Base-by-base conservation (phyloP, 2,888 invertebrate genomes). In the Pterostichus madidus region DNA sequence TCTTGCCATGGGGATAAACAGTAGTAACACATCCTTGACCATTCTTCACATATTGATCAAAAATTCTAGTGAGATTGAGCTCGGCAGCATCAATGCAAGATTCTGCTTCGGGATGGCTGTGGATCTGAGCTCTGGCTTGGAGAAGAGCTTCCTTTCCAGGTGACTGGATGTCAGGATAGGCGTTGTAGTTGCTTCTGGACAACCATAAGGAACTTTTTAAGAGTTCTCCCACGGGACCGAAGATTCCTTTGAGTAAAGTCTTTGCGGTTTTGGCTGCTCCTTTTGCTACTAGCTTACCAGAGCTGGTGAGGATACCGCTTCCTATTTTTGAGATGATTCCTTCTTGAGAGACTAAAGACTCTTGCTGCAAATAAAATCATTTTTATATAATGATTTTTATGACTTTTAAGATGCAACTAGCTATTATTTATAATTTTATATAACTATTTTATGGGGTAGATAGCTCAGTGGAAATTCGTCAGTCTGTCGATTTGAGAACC, bases 131-230 rank as follows among this genome's bases (percentile, higher is more conserved):
- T 15, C 44, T 56, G 10, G 56, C 56, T 7, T 8, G 8, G 8
- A 10, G 11, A 5, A 75, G n/a, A 32, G 11, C 39, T 52, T 75
- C 75, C 13, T 49, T 49, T 17, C n/a, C 52, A 10, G 75, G 52
- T 10, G 5, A 13, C 11, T 71, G 31, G 15, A 49, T 13, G 13
- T n/a, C 11, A 3, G 64, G 0, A 35, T 64, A 52, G 6, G 5
- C 2, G 13, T 53, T 75, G 32, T 17, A 75, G 24, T 31, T 6
- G 1, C 75, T 52, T 24, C 52, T 15, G 10, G 10, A 10, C 4
- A 52, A 52, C 11, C 49, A 52, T 10, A 32, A 4, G 13, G 17
- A n/a, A 49, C n/a, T 31, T 5, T 49, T 11, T 8, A 64, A n/a
- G 32, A 35, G 13, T 1, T 64, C 64, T n/a, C 11, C 11, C 0